Evolutionary conservation across 2,113 vertebrate genomes (phyloP).

Genomic region (Cichladusa arquata): DNA sequence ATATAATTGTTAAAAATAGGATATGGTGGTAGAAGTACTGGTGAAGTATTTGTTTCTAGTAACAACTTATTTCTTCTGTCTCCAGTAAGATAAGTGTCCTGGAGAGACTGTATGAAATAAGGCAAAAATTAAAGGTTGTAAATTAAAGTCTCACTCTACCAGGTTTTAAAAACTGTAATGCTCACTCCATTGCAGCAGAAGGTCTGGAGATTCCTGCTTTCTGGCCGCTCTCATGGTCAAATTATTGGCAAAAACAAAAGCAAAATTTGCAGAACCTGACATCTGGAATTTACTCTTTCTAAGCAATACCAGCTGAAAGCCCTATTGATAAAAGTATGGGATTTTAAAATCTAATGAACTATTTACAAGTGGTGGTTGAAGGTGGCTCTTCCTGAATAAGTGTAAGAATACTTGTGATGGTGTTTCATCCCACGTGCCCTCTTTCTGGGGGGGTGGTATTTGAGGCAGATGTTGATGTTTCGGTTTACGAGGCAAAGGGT

Average conservation of each 20-base stretch:
- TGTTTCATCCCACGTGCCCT: not conserved
- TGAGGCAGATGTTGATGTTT: not conserved
- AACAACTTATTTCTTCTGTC: not conserved
- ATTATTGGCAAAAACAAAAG: not conserved
- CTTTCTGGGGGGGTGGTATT: not conserved
- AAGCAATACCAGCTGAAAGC: not conserved
- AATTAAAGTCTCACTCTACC: not conserved
- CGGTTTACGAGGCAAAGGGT: slow-evolving; percentile 11
- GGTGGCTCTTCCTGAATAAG: not conserved
- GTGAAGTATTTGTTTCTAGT: not conserved
- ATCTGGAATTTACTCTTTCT: not conserved
- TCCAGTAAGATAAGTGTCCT: not conserved
- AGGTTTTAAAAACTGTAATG: not conserved
- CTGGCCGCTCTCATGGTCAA: not conserved
- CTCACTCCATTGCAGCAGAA: not conserved
- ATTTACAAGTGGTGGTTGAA: not conserved
- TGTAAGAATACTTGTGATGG: not conserved
- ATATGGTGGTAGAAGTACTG: not conserved
- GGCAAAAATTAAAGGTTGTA: not conserved
- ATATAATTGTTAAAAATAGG: slow-evolving; percentile 38
- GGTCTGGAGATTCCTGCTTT: not conserved
- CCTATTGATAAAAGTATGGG: fast-evolving
- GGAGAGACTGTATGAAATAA: not conserved
- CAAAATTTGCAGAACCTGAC: not conserved
- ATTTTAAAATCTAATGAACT: not conserved